phyloP scores from a whole-genome alignment of 2,888 invertebrate species.

The Dioctria rufipes region DNA sequence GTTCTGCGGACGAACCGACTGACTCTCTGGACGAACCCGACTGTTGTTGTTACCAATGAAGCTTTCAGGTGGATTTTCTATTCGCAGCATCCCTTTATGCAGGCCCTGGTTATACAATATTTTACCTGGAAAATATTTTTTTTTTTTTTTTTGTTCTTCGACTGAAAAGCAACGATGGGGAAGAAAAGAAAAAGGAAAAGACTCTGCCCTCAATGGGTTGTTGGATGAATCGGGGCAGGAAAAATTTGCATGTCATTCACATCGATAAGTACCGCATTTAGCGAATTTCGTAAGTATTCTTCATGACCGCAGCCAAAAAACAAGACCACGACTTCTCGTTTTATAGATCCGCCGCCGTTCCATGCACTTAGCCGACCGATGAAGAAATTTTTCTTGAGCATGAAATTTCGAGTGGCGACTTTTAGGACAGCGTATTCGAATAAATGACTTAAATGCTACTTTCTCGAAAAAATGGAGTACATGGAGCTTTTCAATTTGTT shows the following conservation, averaged over 20 bases:
- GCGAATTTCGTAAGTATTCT: conserved; percentile 50
- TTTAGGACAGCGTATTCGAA: not conserved
- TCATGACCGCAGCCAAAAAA: conserved; percentile 35
- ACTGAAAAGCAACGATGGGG: not conserved
- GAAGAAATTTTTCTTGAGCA: conserved; percentile 44
- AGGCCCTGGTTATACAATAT: conserved; percentile 42
- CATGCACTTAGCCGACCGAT: conserved; percentile 22
- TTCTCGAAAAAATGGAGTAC: no score
- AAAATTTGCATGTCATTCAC: conserved; percentile 47
- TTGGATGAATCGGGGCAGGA: conserved; percentile 44
- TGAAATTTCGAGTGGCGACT: conserved; percentile 31
- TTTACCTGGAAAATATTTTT: conserved; percentile 42
- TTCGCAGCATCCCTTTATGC: conserved; percentile 53
- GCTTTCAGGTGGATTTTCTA: conserved; percentile 50
- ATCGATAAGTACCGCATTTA: conserved; percentile 55
- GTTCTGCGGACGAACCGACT: conserved; percentile 12
- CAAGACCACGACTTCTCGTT: conserved; percentile 28
- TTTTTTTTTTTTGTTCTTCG: conserved; percentile 13
- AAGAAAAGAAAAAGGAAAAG: not conserved
- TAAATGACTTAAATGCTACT: not conserved
- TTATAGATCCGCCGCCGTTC: not conserved
- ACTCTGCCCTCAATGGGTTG: conserved; percentile 40
- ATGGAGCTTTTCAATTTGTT: no score
- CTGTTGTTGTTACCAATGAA: conserved; percentile 48
- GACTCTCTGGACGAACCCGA: conserved; percentile 17